phyloP scores from a whole-genome alignment of 2,797 vertebrate species.

The Arnoldichthys spilopterus region DNA sequence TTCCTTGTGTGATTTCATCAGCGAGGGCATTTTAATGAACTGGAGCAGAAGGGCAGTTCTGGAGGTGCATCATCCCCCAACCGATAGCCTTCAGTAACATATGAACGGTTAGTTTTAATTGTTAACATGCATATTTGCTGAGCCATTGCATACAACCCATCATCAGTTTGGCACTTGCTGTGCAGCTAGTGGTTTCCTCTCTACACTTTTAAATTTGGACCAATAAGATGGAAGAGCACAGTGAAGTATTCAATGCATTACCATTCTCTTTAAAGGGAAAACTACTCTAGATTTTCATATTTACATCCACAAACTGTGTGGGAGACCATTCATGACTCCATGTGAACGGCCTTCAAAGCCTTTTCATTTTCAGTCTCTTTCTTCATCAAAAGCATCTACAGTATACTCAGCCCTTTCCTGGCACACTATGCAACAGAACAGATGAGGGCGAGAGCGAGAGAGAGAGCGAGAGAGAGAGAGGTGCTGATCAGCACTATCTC shows the following conservation, averaged over 20 bases:
- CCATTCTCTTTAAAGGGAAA: neutral
- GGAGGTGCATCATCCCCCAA: conserved; percentile 4
- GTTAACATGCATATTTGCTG: neutral
- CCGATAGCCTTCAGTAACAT: neutral
- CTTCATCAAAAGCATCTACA: neutral
- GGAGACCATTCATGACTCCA: neutral
- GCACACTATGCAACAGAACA: conserved; percentile 32
- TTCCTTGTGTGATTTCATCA: conserved; percentile 1
- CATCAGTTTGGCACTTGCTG: neutral
- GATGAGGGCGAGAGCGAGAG: conserved; percentile 14
- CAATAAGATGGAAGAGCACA: neutral
- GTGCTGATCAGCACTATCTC: conserved; percentile 28
- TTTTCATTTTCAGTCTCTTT: neutral
- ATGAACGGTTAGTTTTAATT: conserved; percentile 44
- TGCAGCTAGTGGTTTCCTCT: no score
- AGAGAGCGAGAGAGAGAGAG: conserved; percentile 21
- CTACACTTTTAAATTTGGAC: neutral
- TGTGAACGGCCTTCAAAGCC: neutral
- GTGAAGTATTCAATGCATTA: neutral
- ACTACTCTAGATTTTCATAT: neutral
- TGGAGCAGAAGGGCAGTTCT: conserved; percentile 68
- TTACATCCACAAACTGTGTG: neutral
- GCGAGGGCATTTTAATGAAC: conserved; percentile 62
- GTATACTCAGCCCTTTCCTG: neutral
- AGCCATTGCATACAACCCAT: neutral